Conservation (phyloP, 1,140 invertebrate species). For the Hetaerina americana region DNA sequence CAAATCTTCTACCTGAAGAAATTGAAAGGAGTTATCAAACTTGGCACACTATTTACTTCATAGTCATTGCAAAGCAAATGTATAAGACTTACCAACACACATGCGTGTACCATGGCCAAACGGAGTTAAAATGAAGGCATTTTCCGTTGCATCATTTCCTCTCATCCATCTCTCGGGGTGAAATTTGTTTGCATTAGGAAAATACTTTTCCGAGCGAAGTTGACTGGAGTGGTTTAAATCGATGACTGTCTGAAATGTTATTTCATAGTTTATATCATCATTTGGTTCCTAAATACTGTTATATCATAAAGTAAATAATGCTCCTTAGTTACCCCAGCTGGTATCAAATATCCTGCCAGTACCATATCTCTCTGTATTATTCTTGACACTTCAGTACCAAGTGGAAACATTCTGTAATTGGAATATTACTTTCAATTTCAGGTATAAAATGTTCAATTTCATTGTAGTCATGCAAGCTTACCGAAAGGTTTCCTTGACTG, state of each 20-base stretch:
- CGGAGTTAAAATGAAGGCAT: constrained; percentile 36
- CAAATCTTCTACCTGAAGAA: constrained; percentile 33
- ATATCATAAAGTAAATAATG: too few species aligned
- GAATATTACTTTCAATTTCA: too few species aligned
- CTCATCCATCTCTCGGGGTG: constrained; percentile 30
- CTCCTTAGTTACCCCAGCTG: constrained; percentile 29
- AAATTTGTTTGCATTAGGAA: constrained; percentile 31
- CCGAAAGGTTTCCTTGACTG: constrained; percentile 44
- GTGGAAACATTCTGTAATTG: constrained; percentile 25
- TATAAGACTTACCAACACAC: constrained; percentile 16
- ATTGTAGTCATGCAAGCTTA: constrained; percentile 15
- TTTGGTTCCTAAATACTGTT: too few species aligned
- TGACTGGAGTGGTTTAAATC: constrained; percentile 34
- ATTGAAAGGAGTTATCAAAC: too few species aligned
- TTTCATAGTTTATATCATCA: too few species aligned
- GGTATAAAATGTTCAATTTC: too few species aligned
- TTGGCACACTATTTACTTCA: too few species aligned
- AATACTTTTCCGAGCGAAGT: constrained; percentile 30
- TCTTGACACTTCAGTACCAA: constrained; percentile 36
- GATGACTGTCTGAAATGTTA: constrained; percentile 34
- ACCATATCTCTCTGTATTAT: constrained; percentile 33
- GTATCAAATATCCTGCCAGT: constrained; percentile 33
- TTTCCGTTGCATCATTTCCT: constrained; percentile 16
- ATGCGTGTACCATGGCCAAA: constrained; percentile 39
- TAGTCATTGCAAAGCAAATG: not conserved